phyloP scores from a whole-genome alignment of 1,140 invertebrate genomes.

The Atta colombica region DNA sequence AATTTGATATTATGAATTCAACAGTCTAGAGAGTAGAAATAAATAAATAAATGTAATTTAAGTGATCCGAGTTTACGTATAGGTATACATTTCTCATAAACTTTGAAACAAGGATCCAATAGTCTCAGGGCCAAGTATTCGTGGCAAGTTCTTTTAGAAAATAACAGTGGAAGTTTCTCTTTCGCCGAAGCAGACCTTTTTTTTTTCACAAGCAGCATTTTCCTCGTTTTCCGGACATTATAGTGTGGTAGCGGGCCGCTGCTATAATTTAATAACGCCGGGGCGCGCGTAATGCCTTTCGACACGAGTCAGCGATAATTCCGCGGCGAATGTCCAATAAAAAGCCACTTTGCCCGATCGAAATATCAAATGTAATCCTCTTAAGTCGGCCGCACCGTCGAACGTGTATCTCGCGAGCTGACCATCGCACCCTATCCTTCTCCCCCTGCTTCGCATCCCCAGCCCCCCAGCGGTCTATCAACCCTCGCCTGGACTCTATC shows the following conservation, averaged over 20 bases:
- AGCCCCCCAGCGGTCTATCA: constrained; percentile 24
- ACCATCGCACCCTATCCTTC: constrained; percentile 75
- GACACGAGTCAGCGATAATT: constrained; percentile 81
- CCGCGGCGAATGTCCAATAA: constrained; percentile 81
- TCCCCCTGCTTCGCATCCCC: constrained; percentile 9
- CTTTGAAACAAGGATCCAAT: neutral
- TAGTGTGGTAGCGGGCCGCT: constrained; percentile 62
- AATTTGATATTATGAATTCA: too few relatives aligned
- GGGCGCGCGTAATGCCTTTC: constrained; percentile 74
- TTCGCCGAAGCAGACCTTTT: constrained; percentile 18
- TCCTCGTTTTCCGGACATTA: constrained; percentile 63
- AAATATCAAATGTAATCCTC: constrained; percentile 86
- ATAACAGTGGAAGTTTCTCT: neutral
- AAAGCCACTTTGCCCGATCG: constrained; percentile 85
- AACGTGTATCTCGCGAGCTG: constrained; percentile 81
- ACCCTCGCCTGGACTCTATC: constrained; percentile 47
- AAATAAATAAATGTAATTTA: neutral
- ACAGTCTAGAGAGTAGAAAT: too few relatives aligned
- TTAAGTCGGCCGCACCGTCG: constrained; percentile 81
- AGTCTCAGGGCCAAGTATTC: neutral
- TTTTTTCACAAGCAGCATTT: constrained; percentile 23
- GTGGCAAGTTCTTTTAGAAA: neutral
- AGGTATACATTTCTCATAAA: neutral
- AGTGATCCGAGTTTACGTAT: neutral
- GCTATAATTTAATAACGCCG: constrained; percentile 77